These are phyloP conservation scores for Microcebus murinus DNA, from an alignment of 2,113 vertebrate species.

Conservation along the genomic window DNA sequence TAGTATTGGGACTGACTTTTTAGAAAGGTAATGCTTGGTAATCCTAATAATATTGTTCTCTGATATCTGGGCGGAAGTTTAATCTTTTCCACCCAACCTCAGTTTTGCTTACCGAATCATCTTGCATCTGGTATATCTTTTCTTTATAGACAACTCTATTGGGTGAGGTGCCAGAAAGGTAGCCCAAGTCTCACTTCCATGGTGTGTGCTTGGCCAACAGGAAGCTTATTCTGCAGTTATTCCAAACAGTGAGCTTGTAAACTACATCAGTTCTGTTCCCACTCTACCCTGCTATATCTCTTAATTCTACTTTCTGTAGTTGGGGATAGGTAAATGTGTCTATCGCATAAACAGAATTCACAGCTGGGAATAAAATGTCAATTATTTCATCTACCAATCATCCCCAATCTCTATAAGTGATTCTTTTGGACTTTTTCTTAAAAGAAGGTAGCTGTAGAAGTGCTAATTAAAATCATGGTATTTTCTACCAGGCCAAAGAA, in stretches of 20 bases:
- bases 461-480: background rate
- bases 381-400: background rate
- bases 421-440: background rate
- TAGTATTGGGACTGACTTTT: background rate
- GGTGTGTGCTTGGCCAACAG: background rate
- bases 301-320: background rate
- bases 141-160: background rate
- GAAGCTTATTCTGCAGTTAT: background rate
- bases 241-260: background rate
- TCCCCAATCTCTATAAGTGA: background rate
- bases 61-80: background rate
- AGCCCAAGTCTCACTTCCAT: background rate
- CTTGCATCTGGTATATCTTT: background rate
- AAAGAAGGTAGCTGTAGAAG: background rate
- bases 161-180: background rate
- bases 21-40: background rate
- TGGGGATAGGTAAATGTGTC: background rate
- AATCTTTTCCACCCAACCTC: background rate
- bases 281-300: background rate
- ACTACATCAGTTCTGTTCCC: fast-evolving
- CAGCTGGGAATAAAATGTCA: background rate
- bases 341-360: background rate
- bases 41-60: background rate
- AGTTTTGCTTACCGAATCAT: background rate
- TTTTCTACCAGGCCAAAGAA: background rate